Evolutionary conservation across 2,113 vertebrate genomes (phyloP), one percentile per base, ranked within the genome.

Genomic region (Anoplopoma fimbria): DNA sequence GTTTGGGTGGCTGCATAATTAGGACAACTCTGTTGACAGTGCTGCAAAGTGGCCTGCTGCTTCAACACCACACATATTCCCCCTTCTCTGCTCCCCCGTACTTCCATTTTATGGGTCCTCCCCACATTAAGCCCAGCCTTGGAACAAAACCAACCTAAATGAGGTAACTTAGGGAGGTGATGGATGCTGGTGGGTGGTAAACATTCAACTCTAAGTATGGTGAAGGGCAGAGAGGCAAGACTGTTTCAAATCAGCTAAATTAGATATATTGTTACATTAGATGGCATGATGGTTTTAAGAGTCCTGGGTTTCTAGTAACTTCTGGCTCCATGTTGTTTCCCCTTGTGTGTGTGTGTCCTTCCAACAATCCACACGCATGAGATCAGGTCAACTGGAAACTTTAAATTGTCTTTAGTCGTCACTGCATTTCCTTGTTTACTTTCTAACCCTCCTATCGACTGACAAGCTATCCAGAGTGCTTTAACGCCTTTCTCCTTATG

Each of bases 1-100:
- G 84, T 94, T 91, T 93, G 92, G 90, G 91, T 92, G 91, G 90
- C 92, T 95, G 92, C 90, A 90, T 94, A 95, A 94, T 94, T 93
- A 91, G 91, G 93, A 88, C 91, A 88, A 89, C 88, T 88, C 71
- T 91, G 87, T 88, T 91, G 90, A 91, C 86, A 71, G 87, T 75
- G 49, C 69, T 78, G 76, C 73, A 92, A 86, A 89, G 62, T 74
- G 85, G 65, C 74, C 79, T 71, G 64, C 55, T 90, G 90, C 78
- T 87, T 27, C 34, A 57, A 69, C 42, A 36, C 58, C 9, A 31
- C 55, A 36, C 12, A 63, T 60, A 13, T 42, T 15, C 17, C 29
- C 29, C 34, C 31, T 69, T 60, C 55, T 75, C 34, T 75, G 64
- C 61, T 63, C 17, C n/a, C 15, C 38, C 62, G 69, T 58, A n/a